Conservation (phyloP, 2,797 vertebrate genomes). For the Enteromius afrohamiltoni region DNA sequence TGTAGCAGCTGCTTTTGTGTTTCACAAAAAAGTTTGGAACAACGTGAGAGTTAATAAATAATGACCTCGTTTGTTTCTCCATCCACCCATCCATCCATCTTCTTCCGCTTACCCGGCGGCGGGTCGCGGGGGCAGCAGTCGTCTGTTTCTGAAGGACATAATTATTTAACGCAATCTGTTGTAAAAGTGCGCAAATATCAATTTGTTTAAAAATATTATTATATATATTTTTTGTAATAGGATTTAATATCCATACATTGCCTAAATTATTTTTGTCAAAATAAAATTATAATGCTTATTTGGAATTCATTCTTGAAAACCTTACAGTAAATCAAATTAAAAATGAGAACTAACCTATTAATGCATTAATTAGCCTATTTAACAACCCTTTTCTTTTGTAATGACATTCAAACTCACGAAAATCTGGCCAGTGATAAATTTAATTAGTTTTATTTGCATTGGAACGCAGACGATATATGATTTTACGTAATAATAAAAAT, state of each 20-base stretch:
- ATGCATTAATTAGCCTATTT: too few species aligned
- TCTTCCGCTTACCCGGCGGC: too few species aligned
- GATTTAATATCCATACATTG: not conserved
- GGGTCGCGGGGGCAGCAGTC: too few species aligned
- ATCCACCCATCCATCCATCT: too few species aligned
- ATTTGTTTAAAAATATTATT: not conserved
- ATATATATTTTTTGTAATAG: too few species aligned
- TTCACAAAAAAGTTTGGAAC: not conserved
- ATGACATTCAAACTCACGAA: not conserved
- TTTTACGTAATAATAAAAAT: too few species aligned
- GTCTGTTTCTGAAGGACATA: not conserved
- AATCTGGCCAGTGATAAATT: not conserved
- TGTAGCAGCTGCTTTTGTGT: not conserved
- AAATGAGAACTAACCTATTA: not conserved
- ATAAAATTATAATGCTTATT: not conserved
- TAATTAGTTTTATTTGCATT: not conserved
- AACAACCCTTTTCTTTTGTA: not conserved
- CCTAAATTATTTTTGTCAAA: not conserved
- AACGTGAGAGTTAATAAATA: not conserved
- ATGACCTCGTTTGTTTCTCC: not conserved
- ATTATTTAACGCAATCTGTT: not conserved
- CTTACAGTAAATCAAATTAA: too few species aligned
- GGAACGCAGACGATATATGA: not conserved
- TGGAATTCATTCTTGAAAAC: not conserved
- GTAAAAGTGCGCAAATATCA: not conserved